These are phyloP conservation scores for Syrmaticus mikado DNA, from an alignment of 2,113 vertebrate species.

Conservation along the genomic window DNA sequence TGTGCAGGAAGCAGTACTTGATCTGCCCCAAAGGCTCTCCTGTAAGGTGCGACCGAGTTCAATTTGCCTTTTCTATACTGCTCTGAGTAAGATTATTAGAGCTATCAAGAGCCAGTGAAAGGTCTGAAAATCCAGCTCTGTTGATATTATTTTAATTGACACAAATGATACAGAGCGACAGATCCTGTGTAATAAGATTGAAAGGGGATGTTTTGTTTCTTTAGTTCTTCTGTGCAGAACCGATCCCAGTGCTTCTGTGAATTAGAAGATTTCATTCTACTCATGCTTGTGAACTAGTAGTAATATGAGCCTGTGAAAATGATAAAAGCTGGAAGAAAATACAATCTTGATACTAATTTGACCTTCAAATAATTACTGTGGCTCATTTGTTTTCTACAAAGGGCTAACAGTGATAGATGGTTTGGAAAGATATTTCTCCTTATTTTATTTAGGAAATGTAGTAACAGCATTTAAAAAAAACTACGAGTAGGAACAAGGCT, in stretches of 20 bases:
- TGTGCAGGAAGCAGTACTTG: neutral
- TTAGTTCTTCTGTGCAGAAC: neutral
- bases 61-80: neutral
- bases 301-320: neutral
- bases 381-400: neutral
- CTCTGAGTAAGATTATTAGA: neutral
- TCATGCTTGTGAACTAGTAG: neutral
- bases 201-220: neutral
- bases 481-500: neutral
- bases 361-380: neutral
- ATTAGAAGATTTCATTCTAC: neutral
- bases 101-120: neutral
- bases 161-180: neutral
- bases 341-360: neutral
- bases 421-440: neutral
- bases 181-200: neutral
- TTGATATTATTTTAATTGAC: conserved; percentile 30
- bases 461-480: neutral
- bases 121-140: neutral
- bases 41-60: neutral
- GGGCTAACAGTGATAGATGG: neutral
- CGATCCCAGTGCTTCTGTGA: neutral
- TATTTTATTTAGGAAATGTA: neutral
- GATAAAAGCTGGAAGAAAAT: neutral
- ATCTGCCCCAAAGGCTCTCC: neutral